A percentile compares a stretch with the other conserved stretches of the same genome.
Evolutionary conservation across 1,140 invertebrate species (phyloP).

Genomic region (Drosophila repleta): DNA sequence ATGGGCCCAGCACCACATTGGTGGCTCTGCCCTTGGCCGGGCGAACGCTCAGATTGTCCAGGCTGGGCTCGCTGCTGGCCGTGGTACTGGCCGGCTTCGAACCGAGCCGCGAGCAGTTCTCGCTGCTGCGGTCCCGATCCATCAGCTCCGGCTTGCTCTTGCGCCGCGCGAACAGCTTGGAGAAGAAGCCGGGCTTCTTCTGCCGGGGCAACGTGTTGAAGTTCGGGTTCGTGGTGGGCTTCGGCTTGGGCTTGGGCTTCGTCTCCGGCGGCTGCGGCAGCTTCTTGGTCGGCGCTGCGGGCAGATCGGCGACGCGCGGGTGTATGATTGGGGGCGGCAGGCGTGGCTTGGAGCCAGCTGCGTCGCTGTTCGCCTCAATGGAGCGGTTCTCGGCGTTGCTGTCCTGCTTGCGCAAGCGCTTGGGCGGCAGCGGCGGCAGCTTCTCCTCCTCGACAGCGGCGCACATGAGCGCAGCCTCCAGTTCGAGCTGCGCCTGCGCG

Average conservation of each 20-base stretch:
- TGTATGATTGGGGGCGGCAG: slow-evolving; percentile 75
- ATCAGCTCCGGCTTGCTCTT: slow-evolving; percentile 84
- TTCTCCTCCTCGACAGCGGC: slow-evolving; percentile 85
- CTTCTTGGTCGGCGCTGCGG: slow-evolving; percentile 82
- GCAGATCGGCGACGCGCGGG: slow-evolving; percentile 60
- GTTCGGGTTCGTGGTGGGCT: slow-evolving; percentile 76
- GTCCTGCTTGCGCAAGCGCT: slow-evolving; percentile 88
- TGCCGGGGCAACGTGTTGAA: slow-evolving; percentile 85
- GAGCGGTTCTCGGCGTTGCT: slow-evolving; percentile 73
- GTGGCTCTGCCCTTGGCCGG: slow-evolving; percentile 28
- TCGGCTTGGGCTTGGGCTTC: slow-evolving; percentile 65
- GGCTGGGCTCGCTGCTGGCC: slow-evolving; percentile 66
- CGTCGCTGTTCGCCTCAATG: slow-evolving; percentile 66
- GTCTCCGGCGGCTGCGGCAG: slow-evolving; percentile 73
- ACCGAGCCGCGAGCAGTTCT: slow-evolving; percentile 33
- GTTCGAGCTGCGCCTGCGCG: slow-evolving; percentile 13
- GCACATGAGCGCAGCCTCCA: slow-evolving; percentile 35
- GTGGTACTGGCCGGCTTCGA: slow-evolving; percentile 51
- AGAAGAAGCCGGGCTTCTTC: slow-evolving; percentile 87
- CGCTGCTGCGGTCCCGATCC: slow-evolving; percentile 46
- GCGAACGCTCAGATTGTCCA: slow-evolving; percentile 52
- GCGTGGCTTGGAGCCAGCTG: slow-evolving; percentile 59
- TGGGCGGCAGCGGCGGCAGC: slow-evolving; percentile 91
- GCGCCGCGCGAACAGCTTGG: slow-evolving; percentile 86
- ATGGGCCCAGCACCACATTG: slow-evolving; percentile 37